A percentile compares a stretch with the other conserved stretches of the same genome.
These are phyloP conservation scores for Rhincodon typus DNA, from an alignment of 2,797 vertebrate species.

Conservation along the genomic window DNA sequence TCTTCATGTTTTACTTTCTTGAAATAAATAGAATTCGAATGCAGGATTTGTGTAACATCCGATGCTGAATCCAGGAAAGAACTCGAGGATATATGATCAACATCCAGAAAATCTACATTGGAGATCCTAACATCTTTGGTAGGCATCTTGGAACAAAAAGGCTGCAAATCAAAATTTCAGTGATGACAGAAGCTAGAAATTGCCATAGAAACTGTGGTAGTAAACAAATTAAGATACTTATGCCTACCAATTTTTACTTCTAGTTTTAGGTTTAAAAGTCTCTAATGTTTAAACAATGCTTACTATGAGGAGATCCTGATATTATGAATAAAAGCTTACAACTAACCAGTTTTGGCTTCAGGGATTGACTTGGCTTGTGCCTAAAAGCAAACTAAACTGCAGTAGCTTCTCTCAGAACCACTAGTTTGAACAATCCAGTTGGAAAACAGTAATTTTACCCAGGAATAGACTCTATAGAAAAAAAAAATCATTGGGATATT, in stretches of 20 bases:
- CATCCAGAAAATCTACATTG: background rate
- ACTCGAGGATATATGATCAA: background rate
- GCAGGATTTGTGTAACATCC: background rate
- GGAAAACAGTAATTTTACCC: background rate
- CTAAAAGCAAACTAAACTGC: background rate
- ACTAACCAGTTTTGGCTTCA: background rate
- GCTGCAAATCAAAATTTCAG: conserved; percentile 26
- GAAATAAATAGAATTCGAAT: background rate
- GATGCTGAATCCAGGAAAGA: background rate
- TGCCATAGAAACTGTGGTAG: background rate
- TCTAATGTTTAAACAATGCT: background rate
- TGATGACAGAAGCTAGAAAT: background rate
- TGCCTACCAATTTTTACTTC: background rate
- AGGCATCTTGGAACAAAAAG: background rate
- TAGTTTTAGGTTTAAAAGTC: background rate
- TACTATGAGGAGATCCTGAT: background rate
- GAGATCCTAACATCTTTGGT: background rate
- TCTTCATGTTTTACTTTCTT: background rate
- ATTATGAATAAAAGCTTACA: background rate
- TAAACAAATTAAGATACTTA: background rate
- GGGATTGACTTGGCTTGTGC: background rate
- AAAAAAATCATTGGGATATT: background rate
- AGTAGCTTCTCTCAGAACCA: background rate
- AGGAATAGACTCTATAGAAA: background rate
- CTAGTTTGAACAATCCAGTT: background rate